These are phyloP conservation scores for Ataeniobius toweri DNA, from an alignment of 2,797 vertebrate species.

Conservation along the genomic window DNA sequence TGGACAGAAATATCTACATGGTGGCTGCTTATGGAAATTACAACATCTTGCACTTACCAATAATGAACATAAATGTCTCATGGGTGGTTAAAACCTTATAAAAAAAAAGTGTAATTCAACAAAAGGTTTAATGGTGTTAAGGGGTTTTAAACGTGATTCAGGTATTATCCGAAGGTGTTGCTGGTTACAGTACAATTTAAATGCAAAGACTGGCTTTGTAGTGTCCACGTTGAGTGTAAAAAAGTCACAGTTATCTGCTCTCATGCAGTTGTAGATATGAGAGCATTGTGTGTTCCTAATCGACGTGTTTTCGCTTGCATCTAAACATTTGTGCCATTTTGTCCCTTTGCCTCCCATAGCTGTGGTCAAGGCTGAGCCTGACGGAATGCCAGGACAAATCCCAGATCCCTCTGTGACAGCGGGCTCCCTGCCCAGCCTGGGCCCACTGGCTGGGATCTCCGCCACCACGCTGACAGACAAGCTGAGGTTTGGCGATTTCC, in stretches of 20 bases:
- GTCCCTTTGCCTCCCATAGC: conserved; percentile 59
- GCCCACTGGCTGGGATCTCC: conserved; percentile 88
- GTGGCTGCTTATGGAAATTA: neutral
- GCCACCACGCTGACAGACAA: conserved; percentile 89
- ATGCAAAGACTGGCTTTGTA: neutral
- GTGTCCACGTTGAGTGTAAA: neutral
- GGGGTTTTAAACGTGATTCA: neutral
- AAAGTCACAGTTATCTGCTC: neutral
- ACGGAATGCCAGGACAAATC: conserved; percentile 98
- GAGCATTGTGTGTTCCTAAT: conserved; percentile 21
- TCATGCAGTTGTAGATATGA: neutral
- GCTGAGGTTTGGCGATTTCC: conserved; percentile 90
- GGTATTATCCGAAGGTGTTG: neutral
- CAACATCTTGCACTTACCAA: neutral
- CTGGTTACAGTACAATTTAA: neutral
- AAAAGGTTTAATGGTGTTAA: neutral
- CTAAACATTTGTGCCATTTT: conserved; percentile 45
- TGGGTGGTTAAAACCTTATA: neutral
- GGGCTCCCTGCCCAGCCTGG: conserved; percentile 89
- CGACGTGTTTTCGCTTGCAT: conserved; percentile 28
- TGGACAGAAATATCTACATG: neutral
- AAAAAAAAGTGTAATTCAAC: neutral
- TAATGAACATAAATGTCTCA: neutral
- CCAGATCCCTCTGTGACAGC: conserved; percentile 93
- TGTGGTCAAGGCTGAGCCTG: conserved; percentile 83